Base-by-base conservation (phyloP, 1,140 invertebrate genomes). In the Cepaea nemoralis region DNA sequence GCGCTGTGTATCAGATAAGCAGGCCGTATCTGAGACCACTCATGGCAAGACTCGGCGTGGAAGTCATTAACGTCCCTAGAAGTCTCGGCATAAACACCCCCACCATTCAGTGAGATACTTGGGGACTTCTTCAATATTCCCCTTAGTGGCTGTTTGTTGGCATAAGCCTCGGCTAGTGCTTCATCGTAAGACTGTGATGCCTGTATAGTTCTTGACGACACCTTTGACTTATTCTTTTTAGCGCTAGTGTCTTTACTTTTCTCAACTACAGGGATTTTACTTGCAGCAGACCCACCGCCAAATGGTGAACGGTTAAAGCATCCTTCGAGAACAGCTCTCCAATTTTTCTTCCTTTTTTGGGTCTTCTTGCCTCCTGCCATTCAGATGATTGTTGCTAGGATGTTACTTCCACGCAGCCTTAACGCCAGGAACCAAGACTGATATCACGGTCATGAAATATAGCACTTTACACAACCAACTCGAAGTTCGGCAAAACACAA, bases 41-140 rank as follows among this genome's bases (percentile, higher is more conserved):
- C 75, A 2, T 19, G 75, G 14, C 22, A 50, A 1, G 31, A 3
- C 5, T 76, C 31, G 27, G 27, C 27, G 12, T 12, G 27, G 3
- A 33, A 22, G 24, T 12, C n/a, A 5, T 27, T 6, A 66, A 35
- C 50, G 31, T 77, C 75, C 22, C 8, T 33, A 37, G 24, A 37
- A n/a, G 63, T 66, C 77, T 78, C 77, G 1, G 59, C 66, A 40
- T 78, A 80, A 3, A 70, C 16, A 6, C 27, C 33, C 1, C 40
- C 71, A 40, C 24, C 48, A 24, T 5, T n/a, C 0, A 42, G 40
- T 12, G 55, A 42, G 3, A 59, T n/a, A 19, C 67, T 67, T 1
- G 66, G 69, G 33, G 78, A 80, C 69, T 80, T 80, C 33, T 80
- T 80, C 67, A 80, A 33, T 39, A 80, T 80, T 39, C 78, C 78